These are phyloP conservation scores for Chaetophractus vellerosus DNA, from an alignment of 2,797 vertebrate genomes.

Conservation along the genomic window DNA sequence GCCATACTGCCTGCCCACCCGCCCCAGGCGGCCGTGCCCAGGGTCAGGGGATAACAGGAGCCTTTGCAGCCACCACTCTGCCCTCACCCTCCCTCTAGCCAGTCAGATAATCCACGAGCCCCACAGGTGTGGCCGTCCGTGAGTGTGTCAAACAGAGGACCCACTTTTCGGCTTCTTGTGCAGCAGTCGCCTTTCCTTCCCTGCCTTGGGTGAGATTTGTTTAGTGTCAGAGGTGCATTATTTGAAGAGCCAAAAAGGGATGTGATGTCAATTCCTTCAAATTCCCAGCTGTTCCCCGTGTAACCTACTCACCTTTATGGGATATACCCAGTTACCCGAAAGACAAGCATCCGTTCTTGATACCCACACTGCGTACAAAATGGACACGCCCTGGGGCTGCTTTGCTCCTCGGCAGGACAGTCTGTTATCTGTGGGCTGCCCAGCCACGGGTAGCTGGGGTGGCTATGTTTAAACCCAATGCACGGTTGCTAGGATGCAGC, in stretches of 20 bases:
- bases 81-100: background rate
- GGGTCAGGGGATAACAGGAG: background rate
- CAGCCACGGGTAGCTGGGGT: fast-evolving
- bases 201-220: background rate
- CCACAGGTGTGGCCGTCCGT: background rate
- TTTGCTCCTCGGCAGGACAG: fast-evolving
- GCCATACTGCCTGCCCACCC: background rate
- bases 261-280: no score
- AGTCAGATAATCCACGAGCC: background rate
- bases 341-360: background rate
- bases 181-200: background rate
- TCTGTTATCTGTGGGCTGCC: background rate
- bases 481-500: background rate
- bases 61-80: background rate
- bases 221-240: background rate
- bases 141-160: background rate
- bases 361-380: background rate
- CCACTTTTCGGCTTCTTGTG: background rate
- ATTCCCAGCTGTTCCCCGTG: fast-evolving
- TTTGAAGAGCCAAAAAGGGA: conserved; percentile 56
- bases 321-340: background rate
- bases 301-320: background rate
- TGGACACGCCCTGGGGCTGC: background rate
- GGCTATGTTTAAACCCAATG: background rate
- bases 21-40: no score